A percentile compares a stretch with the other conserved stretches of the same genome.
These are phyloP conservation scores for Lottia gigantea DNA, from an alignment of 2,888 invertebrate species.

Conservation along the genomic window DNA sequence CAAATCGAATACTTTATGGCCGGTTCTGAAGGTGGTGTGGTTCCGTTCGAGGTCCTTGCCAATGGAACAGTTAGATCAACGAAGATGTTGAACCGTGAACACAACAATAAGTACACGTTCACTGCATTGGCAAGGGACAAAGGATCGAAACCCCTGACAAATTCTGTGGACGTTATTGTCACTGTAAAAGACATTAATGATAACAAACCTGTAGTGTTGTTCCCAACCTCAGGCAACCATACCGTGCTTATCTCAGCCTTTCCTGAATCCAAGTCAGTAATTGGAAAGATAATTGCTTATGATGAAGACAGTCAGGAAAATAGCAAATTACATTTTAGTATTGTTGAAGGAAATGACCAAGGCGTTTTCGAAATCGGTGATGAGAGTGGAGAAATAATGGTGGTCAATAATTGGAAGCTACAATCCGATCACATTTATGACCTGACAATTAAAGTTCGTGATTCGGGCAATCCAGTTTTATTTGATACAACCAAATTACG, in stretches of 20 bases:
- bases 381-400: conserved; percentile 13
- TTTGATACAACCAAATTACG: conserved; percentile 27
- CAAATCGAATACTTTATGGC: conserved; percentile 25
- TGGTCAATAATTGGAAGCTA: conserved; percentile 14
- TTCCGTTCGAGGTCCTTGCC: conserved; percentile 22
- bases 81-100: conserved; percentile 14
- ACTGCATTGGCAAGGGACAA: conserved; percentile 20
- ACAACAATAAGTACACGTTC: conserved; percentile 16
- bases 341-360: conserved; percentile 12
- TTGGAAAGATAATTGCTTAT: conserved; percentile 20
- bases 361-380: conserved; percentile 14
- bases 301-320: conserved; percentile 17
- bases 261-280: conserved; percentile 13
- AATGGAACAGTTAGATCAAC: conserved; percentile 19
- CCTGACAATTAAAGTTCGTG: conserved; percentile 30
- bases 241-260: conserved; percentile 14
- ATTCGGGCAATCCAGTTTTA: conserved; percentile 25
- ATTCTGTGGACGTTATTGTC: conserved; percentile 16
- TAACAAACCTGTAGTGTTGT: conserved; percentile 17
- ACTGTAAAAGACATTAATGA: conserved; percentile 19
- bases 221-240: conserved; percentile 17
- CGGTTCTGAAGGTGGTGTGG: conserved; percentile 21
- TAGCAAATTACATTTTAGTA: conserved; percentile 5
- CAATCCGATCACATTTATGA: conserved; percentile 26
- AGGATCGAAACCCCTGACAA: conserved; percentile 17